These are phyloP conservation scores for Danaus plexippus DNA, from an alignment of 1,140 invertebrate species.

Conservation along the genomic window DNA sequence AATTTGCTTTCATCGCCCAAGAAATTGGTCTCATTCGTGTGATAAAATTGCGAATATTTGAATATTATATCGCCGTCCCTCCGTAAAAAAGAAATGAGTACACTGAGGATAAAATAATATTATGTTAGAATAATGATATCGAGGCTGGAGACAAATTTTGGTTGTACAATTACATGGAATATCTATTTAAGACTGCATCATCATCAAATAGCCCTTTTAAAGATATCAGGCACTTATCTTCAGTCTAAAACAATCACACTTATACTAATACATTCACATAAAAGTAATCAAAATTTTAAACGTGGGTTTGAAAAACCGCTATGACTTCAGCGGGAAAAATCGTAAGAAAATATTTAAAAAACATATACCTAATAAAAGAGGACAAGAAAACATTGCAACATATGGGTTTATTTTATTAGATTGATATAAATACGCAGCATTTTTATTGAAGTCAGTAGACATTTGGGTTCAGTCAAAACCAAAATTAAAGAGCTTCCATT, in stretches of 20 bases:
- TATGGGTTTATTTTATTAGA: constrained; percentile 26
- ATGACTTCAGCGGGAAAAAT: constrained; percentile 1
- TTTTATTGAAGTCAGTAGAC: constrained; percentile 18
- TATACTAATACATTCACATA: no score
- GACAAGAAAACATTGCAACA: constrained; percentile 17
- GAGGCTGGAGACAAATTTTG: no score
- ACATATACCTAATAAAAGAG: no score
- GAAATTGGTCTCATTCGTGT: not conserved
- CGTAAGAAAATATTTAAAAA: not conserved
- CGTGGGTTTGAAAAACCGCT: not conserved
- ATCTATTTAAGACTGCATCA: no score
- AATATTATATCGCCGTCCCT: not conserved
- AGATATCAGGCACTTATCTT: not conserved
- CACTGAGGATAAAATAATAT: no score
- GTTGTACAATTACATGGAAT: no score
- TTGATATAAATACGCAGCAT: constrained; percentile 12
- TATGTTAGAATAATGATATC: no score
- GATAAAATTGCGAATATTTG: constrained; percentile 8
- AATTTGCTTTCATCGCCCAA: no score
- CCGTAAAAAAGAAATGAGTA: no score
- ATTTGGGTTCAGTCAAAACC: constrained; percentile 29
- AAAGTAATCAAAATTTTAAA: not conserved
- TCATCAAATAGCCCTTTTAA: no score
- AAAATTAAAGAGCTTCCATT: constrained; percentile 9
- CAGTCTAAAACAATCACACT: not conserved